Evolutionary conservation across 1,140 invertebrate genomes (phyloP), one percentile per base, ranked within the genome.

Genomic region (Chionoecetes opilio): DNA sequence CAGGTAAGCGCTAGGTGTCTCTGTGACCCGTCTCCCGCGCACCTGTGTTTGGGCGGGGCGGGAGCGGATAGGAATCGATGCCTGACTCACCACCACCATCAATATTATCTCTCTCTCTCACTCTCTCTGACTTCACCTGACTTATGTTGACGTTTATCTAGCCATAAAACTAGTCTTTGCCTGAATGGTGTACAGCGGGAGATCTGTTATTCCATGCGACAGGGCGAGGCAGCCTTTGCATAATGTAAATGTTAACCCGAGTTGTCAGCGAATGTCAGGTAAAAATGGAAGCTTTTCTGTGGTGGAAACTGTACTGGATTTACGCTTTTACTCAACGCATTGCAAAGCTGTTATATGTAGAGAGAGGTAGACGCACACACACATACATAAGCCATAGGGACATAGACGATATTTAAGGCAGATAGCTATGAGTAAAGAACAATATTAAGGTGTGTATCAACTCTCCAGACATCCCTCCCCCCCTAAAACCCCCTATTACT

Each of bases 191-290:
- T 9, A 9, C 46, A 53, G 63, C 63, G 63, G 63, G 26, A 75
- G 21, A 75, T n/a, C 63, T n/a, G 63, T n/a, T 75, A n/a, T 26
- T 26, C 26, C n/a, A n/a, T 75, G 11, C 63, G 63, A n/a, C n/a
- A 21, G 63, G 63, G n/a, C 3, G 21, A 21, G 63, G 63, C 26
- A 75, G 6, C 63, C 63, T 75, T 75, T 75, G 63, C 63, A 75
- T 75, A 75, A 75, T 75, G 26, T 75, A 75, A 75, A 75, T 75
- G 63, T 75, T 75, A n/a, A n/a, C 63, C 21, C n/a, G 63, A 75
- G 63, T 75, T 75, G 63, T 75, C 63, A 75, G 63, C 21, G 63
- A 75, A 75, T 75, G 63, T n/a, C 11, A 75, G 46, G 46, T 53
- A 75, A 75, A 75, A 75, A 75, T 75, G 63, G 63, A n/a, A 75